Base-by-base conservation (phyloP, 2,113 vertebrate genomes). In the Hippoglossus stenolepis region DNA sequence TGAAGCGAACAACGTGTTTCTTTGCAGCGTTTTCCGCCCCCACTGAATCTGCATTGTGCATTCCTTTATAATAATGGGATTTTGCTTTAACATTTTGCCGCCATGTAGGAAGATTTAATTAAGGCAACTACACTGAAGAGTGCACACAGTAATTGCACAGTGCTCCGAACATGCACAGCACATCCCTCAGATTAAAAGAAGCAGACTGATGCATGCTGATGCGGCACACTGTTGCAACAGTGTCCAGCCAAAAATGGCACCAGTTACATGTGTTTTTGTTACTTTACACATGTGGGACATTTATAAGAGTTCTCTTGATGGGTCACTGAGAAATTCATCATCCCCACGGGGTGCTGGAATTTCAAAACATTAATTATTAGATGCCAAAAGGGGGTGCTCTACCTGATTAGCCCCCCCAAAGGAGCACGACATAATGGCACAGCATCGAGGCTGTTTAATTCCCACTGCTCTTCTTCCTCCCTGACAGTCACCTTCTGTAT, bases 81-180 rank as follows among this genome's bases (percentile, higher is more conserved):
- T 49, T 5, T 40, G 5, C 3, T n/a, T 54, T 54, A 54, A 54
- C 51, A n/a, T 21, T 54, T 20, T n/a, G 11, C 3, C 10, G 54
- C 63, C 31, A 38, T 63, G 72, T 58, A 53, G 23, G 38, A 75
- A 81, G 59, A 87, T 90, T 85, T 83, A 84, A 89, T 87, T 83
- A 85, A 77, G 62, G 73, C 70, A 67, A 57, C 72, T 68, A 85
- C 77, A 78, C 62, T 62, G 65, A 83, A n/a, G 51, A 20, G 6
- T 20, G 51, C 18, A 9, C 7, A 54, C 75, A 74, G 11, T 86
- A 86, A 84, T 78, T 81, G 64, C 72, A 28, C 26, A 38, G 43
- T 57, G 63, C 70, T 77, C 75, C 38, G 24, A 57, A 89, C 73
- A 82, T 77, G 81, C 75, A 47, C 14, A 9, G 65, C 70, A 65